Base-by-base conservation (phyloP, 2,888 invertebrate genomes). In the Zeuzera pyrina region DNA sequence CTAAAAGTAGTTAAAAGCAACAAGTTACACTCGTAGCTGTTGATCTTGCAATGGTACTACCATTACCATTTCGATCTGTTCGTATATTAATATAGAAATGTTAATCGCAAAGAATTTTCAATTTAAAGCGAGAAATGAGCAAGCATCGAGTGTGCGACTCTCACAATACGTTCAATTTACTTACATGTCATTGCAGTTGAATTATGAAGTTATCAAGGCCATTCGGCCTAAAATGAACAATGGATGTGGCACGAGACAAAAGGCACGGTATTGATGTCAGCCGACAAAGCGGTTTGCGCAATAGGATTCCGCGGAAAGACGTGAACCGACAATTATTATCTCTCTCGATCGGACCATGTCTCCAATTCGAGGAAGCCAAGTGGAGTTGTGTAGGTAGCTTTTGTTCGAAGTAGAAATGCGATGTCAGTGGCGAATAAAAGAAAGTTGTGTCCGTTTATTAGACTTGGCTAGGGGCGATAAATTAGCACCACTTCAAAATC, bases 251-350 rank as follows among this genome's bases (percentile, higher is more conserved):
- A 71, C 72, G 73, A 79, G 72, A 81, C 79, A 79, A 79, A 77
- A 76, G 74, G 56, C 59, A 48, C 52, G 56, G 61, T 70, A 78
- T 72, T 71, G 73, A 76, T 69, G 71, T 56, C 60, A 49, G 60
- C 78, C 78, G 74, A 79, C 81, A 74, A 77, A 77, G 79, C 76
- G 66, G 72, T 73, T 79, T 78, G 77, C 78, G 77, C 79, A 81
- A 83, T 79, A 67, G 66, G 68, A 78, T 81, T 83, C 81, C 77
- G 56, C 52, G 70, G 71, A 81, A 74, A 72, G 69, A 77, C 77
- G 76, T 77, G 78, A 57, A 73, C 72, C 68, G 78, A 71, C 78
- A 74, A 78, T 78, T 64, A 78, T 79, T 81, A 79, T 81, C 78
- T 72, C 49, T 45, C 56, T 53, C 56, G 66, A 78, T 79, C 77